Percentiles rank a stretch among this genome's conserved stretches.
Evolutionary conservation across 1,140 invertebrate genomes (phyloP).

Genomic region (Eurosta solidaginis): DNA sequence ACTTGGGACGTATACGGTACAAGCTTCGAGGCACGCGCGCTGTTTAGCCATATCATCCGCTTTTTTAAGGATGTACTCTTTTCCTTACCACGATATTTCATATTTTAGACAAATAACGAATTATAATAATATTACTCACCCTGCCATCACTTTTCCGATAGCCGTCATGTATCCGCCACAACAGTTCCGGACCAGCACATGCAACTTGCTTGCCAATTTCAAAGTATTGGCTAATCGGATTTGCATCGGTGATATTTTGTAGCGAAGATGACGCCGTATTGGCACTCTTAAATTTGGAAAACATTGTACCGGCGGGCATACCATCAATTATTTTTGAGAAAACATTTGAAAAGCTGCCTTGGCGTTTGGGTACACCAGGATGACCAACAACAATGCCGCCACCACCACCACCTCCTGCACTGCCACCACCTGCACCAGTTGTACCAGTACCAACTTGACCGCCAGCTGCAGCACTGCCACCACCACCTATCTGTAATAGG

Average conservation of each 20-base stretch:
- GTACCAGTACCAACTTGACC: not conserved
- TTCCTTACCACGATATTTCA: too few species aligned
- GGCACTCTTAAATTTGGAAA: conserved; percentile 75
- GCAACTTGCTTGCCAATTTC: conserved; percentile 86
- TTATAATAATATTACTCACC: conserved; percentile 65
- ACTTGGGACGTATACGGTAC: too few species aligned
- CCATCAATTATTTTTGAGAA: conserved; percentile 60
- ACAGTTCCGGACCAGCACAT: conserved; percentile 86
- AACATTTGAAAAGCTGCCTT: conserved; percentile 58
- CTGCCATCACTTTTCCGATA: conserved; percentile 87
- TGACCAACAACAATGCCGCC: conserved; percentile 14
- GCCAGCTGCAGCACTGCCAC: not conserved
- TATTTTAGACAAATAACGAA: too few species aligned
- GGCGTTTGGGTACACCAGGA: conserved; percentile 44
- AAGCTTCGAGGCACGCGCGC: too few species aligned
- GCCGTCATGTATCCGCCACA: conserved; percentile 92
- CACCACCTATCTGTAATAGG: not conserved
- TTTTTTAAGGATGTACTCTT: too few species aligned
- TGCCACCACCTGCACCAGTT: not conserved
- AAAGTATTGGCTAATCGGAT: conserved; percentile 87
- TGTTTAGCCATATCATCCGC: too few species aligned
- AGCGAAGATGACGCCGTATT: conserved; percentile 59
- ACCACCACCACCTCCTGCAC: not conserved
- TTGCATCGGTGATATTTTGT: conserved; percentile 72
- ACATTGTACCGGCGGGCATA: conserved; percentile 67